Conservation (phyloP, 2,888 invertebrate genomes). For the Stenoptilia bipunctidactyla region DNA sequence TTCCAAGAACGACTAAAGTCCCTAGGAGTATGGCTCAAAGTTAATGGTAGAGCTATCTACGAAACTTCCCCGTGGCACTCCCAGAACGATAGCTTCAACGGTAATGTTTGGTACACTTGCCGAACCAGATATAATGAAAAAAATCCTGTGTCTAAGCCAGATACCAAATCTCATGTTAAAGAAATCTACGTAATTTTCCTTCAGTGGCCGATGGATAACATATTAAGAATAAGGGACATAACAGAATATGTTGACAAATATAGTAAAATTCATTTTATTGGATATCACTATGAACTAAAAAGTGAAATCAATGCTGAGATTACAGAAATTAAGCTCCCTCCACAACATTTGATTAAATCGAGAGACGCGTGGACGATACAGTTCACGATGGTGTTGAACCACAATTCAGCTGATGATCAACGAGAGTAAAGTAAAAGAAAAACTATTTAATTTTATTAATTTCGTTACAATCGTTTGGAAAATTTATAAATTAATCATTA, state of each 20-base stretch:
- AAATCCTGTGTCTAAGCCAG: constrained; percentile 21
- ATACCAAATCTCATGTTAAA: constrained; percentile 14
- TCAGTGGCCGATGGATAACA: constrained; percentile 75
- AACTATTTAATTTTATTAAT: too few species aligned
- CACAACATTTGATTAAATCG: too few species aligned
- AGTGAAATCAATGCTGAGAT: too few species aligned
- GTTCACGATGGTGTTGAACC: too few species aligned
- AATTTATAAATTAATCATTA: too few species aligned
- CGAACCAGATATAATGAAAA: constrained; percentile 19
- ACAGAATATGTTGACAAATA: constrained; percentile 23
- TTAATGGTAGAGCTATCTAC: constrained; percentile 93
- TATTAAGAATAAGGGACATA: constrained; percentile 39
- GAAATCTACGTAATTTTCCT: constrained; percentile 78
- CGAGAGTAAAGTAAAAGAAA: too few species aligned
- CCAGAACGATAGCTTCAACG: constrained; percentile 84
- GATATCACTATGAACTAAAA: too few species aligned
- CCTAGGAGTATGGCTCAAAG: constrained; percentile 83
- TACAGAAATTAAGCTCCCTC: too few species aligned
- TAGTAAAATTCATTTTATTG: not conserved
- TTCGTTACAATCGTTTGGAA: too few species aligned
- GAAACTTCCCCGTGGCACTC: constrained; percentile 79
- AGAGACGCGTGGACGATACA: too few species aligned
- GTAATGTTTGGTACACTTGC: constrained; percentile 81
- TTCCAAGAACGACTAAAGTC: constrained; percentile 86
- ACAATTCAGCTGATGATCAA: too few species aligned